Conservation (phyloP, 2,888 invertebrate species). For the Temnothorax rugatulus region DNA sequence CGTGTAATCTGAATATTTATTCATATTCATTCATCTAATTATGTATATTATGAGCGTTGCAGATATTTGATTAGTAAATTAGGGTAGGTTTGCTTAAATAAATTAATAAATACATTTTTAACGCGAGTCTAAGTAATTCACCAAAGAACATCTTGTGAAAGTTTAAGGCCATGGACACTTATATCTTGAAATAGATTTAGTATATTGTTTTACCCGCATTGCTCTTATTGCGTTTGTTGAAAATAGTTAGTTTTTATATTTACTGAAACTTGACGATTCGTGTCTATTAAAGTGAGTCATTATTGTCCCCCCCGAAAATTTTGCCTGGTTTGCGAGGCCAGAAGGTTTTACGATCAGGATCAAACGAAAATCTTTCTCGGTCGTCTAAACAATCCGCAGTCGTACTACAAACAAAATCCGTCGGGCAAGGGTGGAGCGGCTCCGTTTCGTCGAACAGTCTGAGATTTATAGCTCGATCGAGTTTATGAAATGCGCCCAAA, state of each 20-base stretch:
- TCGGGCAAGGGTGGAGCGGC: background rate
- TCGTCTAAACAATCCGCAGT: conserved; percentile 33
- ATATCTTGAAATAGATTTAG: background rate
- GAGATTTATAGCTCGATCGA: conserved; percentile 48
- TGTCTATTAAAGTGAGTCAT: background rate
- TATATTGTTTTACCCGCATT: background rate
- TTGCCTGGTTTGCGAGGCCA: background rate
- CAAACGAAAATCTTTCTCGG: conserved; percentile 44
- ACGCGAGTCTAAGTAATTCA: background rate
- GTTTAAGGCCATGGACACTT: background rate
- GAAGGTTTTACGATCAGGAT: conserved; percentile 35
- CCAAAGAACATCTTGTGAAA: background rate
- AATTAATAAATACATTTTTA: background rate
- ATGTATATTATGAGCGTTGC: background rate
- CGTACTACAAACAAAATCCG: conserved; percentile 45
- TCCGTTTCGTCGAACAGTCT: conserved; percentile 34
- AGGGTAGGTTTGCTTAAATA: background rate
- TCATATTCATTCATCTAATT: background rate
- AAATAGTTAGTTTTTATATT: background rate
- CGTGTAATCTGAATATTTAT: background rate
- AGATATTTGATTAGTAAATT: background rate
- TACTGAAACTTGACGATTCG: background rate
- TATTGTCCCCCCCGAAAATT: background rate
- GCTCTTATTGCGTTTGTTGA: too few species aligned
- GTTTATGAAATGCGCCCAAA: conserved; percentile 40